Evolutionary conservation across 1,140 invertebrate genomes (phyloP), one percentile per base, ranked within the genome.

Genomic region (Dinoponera quadriceps): DNA sequence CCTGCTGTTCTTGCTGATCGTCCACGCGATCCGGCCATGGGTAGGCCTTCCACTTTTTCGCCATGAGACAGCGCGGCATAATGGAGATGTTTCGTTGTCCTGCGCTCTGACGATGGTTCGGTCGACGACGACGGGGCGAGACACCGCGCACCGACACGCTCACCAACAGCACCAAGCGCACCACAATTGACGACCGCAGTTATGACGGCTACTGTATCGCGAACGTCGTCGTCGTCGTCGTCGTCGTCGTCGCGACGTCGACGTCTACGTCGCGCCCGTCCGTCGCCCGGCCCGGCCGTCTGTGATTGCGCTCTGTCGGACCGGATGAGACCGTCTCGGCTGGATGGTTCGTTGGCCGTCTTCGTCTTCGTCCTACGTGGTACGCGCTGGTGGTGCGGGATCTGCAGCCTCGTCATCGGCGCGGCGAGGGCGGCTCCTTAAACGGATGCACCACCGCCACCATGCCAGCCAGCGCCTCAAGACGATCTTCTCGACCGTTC

Each of bases 21-120:
- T 96, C 96, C 83, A 94, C 94, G 88, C 96, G 95, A 92, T 96
- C 96, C 90, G 96, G 95, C 96, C 97, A 97, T 87, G 97, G 96
- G 94, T 97, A 97, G 89, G 96, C 96, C 95, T 98, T 98, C 97
- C 97, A 98, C 95, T 98, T 98, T 94, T 98, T 98, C 89, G 97
- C 97, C 97, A 98, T 98, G 91, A 97, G 96, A 95, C 97, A 97
- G 92, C 97, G 97, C 94, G 97, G 97, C 97, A 97, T 97, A 71
- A 0, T 80, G 75, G 16, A 69, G 69, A 63, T 13, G 54, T 38
- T 44, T 49, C 82, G 55, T 75, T 38, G 33, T 69, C 18, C n/a
- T 16, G 29, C 48, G 2, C 13, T 3, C 20, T 13, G 13, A 51
- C 55, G 22, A 60, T 33, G 72, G 69, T 63, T 73, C 59, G 38